Base-by-base conservation (phyloP, 2,888 invertebrate species). In the Petrolisthes manimaculis region DNA sequence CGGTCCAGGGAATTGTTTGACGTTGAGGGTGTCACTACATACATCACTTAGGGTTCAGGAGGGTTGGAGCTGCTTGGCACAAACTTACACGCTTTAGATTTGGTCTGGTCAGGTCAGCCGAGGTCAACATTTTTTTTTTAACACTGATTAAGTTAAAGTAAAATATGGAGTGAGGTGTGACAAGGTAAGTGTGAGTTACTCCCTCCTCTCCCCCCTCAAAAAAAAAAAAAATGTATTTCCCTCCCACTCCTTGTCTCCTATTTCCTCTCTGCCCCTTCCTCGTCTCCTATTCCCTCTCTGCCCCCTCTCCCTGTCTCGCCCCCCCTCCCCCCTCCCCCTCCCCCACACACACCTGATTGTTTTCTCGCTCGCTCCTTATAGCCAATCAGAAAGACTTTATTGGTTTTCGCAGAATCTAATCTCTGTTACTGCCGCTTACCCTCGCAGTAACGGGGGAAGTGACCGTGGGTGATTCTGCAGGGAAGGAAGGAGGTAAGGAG, bases 311-410 rank as follows among this genome's bases (percentile, higher is more conserved):
- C 24, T 56, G n/a, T n/a, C 56, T 56, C 53, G 37, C 82, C 71
- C 69, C 53, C 24, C n/a, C 83, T 53, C 56, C 81, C n/a, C 8
- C 61, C 69, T 6, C 51, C n/a, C 8, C 18, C n/a, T 54, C 78
- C 24, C 56, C 54, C 84, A 37, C 61, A 37, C 53, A 61, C 71
- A 84, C 74, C 84, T 89, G 89, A 89, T 89, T 89, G 89, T 89
- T 89, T 89, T 83, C 81, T 71, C 89, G 86, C 89, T 80, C 80
- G 86, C 86, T 83, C 74, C 89, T 89, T 89, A 89, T 83, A 84
- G 89, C 80, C 89, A 89, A 89, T 89, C 89, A 89, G 84, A 83
- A 84, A 79, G 89, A 83, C 79, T 89, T 89, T 89, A 89, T 89
- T 86, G 89, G 83, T 81, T 86, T 84, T 83, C 84, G 83, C 86